Evolutionary conservation across 2,888 invertebrate genomes (phyloP).

Genomic region (Ectemnius lituratus): DNA sequence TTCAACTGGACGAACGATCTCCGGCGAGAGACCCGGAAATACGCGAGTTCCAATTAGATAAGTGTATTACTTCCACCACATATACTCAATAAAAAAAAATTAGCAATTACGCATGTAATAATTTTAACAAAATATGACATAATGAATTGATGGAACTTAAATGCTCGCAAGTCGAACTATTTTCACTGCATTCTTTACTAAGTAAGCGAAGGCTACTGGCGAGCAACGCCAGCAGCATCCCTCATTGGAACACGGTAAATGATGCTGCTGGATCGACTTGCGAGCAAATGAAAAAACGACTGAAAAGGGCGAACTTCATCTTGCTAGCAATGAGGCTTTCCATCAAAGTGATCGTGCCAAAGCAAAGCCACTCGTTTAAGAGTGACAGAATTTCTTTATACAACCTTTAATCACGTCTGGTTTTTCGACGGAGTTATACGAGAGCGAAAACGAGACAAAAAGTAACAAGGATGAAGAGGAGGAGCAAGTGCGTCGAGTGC

Average conservation of each 20-base stretch:
- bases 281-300: background rate
- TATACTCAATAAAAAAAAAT: too few relatives aligned
- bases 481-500: too few relatives aligned
- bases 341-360: background rate
- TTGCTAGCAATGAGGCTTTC: background rate
- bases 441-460: too few relatives aligned
- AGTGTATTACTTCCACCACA: constrained; percentile 37
- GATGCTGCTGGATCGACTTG: constrained; percentile 2
- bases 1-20: constrained; percentile 34
- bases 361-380: background rate
- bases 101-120: constrained; percentile 1
- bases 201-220: background rate
- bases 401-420: too few relatives aligned
- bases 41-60: constrained; percentile 37
- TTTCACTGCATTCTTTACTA: background rate
- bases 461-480: too few relatives aligned
- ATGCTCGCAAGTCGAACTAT: constrained; percentile 2
- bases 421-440: too few relatives aligned
- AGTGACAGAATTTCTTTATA: too few relatives aligned
- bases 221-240: background rate
- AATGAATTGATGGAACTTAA: constrained; percentile 38
- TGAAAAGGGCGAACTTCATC: background rate
- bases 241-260: constrained; percentile 3
- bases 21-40: constrained; percentile 27
- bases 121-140: constrained; percentile 30